These are phyloP conservation scores for Beroe ovata DNA, from an alignment of 37 sponge, comb jelly and placozoan species.

Conservation along the genomic window DNA sequence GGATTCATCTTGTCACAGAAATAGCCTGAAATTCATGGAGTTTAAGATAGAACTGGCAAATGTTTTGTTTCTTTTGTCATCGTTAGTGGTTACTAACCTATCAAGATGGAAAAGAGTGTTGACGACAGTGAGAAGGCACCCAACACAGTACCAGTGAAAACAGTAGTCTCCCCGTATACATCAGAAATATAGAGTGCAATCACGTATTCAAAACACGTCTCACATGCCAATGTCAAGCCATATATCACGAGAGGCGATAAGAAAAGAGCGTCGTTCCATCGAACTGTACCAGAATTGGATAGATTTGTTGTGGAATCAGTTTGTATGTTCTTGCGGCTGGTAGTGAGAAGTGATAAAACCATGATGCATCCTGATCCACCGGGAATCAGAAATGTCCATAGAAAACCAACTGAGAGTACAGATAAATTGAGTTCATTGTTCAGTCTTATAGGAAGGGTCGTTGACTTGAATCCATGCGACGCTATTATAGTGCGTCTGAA, in stretches of 20 bases:
- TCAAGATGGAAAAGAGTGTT: conserved; percentile 9
- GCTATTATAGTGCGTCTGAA: neutral
- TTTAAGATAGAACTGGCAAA: no score
- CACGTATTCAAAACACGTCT: conserved; percentile 25
- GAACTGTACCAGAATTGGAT: neutral
- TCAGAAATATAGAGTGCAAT: conserved; percentile 50
- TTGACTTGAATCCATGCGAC: no score
- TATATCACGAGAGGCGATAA: neutral
- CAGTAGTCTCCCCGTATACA: conserved; percentile 8
- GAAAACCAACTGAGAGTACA: conserved; percentile 26
- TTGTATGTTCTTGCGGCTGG: no score
- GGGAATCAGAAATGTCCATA: neutral
- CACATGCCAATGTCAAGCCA: neutral
- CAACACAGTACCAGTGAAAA: neutral
- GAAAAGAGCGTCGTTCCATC: conserved; percentile 16
- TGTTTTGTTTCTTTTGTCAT: no score
- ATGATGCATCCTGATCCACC: neutral
- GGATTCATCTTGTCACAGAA: conserved; percentile 51
- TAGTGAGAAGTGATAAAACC: neutral
- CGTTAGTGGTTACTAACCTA: no score
- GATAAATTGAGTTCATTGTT: no score
- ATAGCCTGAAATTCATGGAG: conserved; percentile 36
- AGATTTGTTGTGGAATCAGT: neutral
- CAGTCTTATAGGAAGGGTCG: no score
- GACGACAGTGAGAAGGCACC: conserved; percentile 30